These are phyloP conservation scores for Nanorana parkeri DNA, from an alignment of 2,113 vertebrate species.

Conservation along the genomic window DNA sequence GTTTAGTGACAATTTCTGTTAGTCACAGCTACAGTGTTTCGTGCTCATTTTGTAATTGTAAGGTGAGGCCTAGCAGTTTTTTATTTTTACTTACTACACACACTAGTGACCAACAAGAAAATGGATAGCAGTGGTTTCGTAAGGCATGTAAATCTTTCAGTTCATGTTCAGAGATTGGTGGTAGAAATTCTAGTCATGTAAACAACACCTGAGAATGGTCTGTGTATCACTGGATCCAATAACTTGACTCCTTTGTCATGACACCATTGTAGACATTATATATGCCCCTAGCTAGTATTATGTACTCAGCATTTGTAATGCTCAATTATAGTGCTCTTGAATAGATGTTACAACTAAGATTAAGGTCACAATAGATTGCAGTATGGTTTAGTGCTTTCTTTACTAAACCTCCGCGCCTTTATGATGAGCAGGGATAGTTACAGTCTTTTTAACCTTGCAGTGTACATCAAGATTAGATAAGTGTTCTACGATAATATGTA, in stretches of 20 bases:
- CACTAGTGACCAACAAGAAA: neutral
- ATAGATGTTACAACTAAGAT: neutral
- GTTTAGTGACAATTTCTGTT: no score
- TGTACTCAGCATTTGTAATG: neutral
- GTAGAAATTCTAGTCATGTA: neutral
- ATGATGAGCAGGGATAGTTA: no score
- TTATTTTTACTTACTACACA: neutral
- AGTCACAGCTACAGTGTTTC: no score
- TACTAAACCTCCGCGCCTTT: no score
- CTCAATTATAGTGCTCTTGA: neutral
- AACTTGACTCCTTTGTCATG: neutral
- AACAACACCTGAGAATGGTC: conserved; percentile 11
- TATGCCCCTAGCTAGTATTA: neutral
- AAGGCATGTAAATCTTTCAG: neutral
- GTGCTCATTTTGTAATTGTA: no score
- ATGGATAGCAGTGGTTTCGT: neutral
- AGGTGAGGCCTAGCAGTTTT: no score
- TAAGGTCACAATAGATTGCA: neutral
- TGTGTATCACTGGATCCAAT: conserved; percentile 19
- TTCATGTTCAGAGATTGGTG: neutral
- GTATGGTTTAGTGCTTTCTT: no score
- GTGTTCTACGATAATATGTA: no score
- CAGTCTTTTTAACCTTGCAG: no score
- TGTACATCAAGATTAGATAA: no score
- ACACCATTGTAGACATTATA: neutral